Evolutionary conservation across 1,140 invertebrate genomes (phyloP).

Genomic region (Sminthurides bifidus): DNA sequence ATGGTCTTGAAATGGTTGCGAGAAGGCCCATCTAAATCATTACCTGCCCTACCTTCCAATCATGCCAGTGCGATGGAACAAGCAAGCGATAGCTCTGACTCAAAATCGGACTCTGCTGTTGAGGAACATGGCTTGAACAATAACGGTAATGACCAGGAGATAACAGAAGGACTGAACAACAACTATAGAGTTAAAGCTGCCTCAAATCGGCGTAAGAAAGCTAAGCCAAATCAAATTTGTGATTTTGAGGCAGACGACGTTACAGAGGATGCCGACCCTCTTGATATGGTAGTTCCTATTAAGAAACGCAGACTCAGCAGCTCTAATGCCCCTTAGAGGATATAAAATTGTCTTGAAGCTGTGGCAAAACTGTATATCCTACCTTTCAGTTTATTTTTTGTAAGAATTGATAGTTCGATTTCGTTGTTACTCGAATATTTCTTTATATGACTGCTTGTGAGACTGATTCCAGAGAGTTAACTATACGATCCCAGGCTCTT

Average conservation of each 20-base stretch:
- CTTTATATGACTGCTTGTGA: no score
- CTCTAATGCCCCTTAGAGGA: conserved; percentile 7
- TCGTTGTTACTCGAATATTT: no score
- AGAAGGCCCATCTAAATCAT: conserved; percentile 19
- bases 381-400: no score
- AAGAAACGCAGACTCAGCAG: conserved; percentile 26
- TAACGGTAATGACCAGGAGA: background rate
- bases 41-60: background rate
- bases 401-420: no score
- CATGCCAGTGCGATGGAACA: background rate
- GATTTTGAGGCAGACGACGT: conserved; percentile 25
- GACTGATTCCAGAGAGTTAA: no score
- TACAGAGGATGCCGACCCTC: conserved; percentile 6
- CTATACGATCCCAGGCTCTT: no score
- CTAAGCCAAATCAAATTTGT: conserved; percentile 32
- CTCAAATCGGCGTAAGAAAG: conserved; percentile 29
- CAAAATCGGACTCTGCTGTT: no score
- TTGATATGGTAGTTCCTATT: conserved; percentile 31
- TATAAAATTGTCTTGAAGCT: background rate
- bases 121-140: no score
- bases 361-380: no score
- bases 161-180: conserved; percentile 4
- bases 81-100: background rate
- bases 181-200: background rate
- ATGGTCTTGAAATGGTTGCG: conserved; percentile 31